A percentile compares a stretch with the other conserved stretches of the same genome.
phyloP scores from a whole-genome alignment of 2,113 vertebrate genomes.

The Sorex fumeus region DNA sequence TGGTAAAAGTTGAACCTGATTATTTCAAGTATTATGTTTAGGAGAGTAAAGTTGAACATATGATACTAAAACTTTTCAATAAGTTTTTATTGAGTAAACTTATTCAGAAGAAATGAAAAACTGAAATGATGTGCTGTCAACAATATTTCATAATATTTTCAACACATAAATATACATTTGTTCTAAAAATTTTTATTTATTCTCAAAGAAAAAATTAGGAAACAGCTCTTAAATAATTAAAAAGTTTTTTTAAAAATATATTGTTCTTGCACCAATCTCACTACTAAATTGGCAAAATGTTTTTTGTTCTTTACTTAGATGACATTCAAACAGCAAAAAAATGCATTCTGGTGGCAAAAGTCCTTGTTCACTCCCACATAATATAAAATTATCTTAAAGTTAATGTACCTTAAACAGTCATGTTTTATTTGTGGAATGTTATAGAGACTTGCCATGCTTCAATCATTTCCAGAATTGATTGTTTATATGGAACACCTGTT shows the following conservation, averaged over 20 bases:
- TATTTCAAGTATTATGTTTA: not conserved
- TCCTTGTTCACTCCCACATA: not conserved
- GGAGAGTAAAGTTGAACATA: not conserved
- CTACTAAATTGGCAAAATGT: not conserved
- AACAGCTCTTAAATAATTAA: not conserved
- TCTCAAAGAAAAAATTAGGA: not conserved
- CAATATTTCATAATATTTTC: not conserved
- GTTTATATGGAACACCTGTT: not conserved
- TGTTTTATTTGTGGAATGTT: not conserved
- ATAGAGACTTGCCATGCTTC: not conserved
- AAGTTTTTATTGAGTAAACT: not conserved
- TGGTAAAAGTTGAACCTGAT: not conserved
- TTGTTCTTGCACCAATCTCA: not conserved
- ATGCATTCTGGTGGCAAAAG: not conserved
- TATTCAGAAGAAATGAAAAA: not conserved
- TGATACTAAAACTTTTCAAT: not conserved
- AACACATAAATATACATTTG: not conserved
- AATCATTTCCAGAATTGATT: not conserved
- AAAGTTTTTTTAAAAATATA: not conserved
- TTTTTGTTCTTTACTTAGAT: not conserved
- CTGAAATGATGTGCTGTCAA: not conserved
- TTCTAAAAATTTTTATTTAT: not conserved
- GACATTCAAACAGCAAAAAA: not conserved
- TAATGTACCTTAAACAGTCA: not conserved
- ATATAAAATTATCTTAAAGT: not conserved